Evolutionary conservation across 1,140 invertebrate species (phyloP).

Genomic region (Magallana ariakensis): DNA sequence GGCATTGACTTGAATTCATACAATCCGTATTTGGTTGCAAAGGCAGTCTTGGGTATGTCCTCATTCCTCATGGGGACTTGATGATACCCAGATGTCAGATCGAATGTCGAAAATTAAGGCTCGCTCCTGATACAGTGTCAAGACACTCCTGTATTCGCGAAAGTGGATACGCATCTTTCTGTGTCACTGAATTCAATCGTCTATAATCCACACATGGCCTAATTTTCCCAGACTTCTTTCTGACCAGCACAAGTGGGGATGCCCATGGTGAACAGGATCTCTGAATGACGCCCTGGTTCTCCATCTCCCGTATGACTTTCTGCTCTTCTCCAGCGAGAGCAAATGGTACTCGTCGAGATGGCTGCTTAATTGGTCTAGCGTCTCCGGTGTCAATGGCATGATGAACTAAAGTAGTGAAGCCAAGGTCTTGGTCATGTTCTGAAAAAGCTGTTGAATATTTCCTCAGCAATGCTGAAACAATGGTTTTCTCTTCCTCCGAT

Average conservation of each 20-base stretch:
- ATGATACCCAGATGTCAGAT: too few relatives aligned
- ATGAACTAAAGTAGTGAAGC: conserved; percentile 41
- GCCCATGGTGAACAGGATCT: conserved; percentile 55
- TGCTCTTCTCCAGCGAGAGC: conserved; percentile 50
- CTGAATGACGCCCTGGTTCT: conserved; percentile 54
- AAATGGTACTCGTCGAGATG: conserved; percentile 53
- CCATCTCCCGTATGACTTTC: conserved; percentile 54
- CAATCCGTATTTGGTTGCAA: too few relatives aligned
- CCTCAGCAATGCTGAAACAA: conserved; percentile 24
- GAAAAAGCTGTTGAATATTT: conserved; percentile 46
- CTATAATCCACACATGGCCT: too few relatives aligned
- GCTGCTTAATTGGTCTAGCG: conserved; percentile 59
- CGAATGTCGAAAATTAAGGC: too few relatives aligned
- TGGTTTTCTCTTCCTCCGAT: background rate
- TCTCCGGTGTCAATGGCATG: conserved; percentile 57
- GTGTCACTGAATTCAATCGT: too few relatives aligned
- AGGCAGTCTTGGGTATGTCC: too few relatives aligned
- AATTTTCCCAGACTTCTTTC: too few relatives aligned
- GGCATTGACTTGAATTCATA: too few relatives aligned
- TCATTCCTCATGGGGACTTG: too few relatives aligned
- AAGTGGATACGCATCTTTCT: too few relatives aligned
- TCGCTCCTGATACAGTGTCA: too few relatives aligned
- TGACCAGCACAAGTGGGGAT: conserved; percentile 56
- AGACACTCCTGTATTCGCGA: too few relatives aligned
- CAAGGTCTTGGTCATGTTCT: conserved; percentile 53